phyloP scores from a whole-genome alignment of 2,797 vertebrate genomes.

The Coranthus polyacanthus region DNA sequence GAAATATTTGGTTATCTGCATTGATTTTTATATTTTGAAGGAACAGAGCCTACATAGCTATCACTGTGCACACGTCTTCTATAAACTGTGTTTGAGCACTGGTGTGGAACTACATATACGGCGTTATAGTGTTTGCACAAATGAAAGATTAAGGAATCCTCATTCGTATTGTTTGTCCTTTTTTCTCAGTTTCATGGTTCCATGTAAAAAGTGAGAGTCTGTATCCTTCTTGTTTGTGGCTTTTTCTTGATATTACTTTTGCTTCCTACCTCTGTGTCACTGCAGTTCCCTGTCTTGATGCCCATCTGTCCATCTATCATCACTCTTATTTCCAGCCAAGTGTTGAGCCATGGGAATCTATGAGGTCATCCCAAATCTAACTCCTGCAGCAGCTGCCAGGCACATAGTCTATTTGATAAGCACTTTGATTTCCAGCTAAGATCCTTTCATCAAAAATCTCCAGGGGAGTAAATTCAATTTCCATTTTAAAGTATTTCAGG shows the following conservation, averaged over 20 bases:
- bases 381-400: slow-evolving; percentile 59
- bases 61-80: slow-evolving; percentile 7
- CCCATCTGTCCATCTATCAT: slow-evolving; percentile 61
- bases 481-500: slow-evolving; percentile 74
- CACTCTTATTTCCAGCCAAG: slow-evolving; percentile 56
- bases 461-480: slow-evolving; percentile 78
- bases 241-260: slow-evolving; percentile 26
- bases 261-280: slow-evolving; percentile 14
- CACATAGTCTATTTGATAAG: slow-evolving; percentile 63
- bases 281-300: slow-evolving; percentile 25
- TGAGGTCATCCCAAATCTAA: slow-evolving; percentile 65
- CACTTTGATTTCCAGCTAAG: slow-evolving; percentile 73
- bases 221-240: neutral
- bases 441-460: slow-evolving; percentile 77
- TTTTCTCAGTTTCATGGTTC: neutral
- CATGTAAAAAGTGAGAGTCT: neutral
- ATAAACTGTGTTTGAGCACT: neutral
- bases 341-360: slow-evolving; percentile 51
- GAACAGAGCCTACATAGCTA: slow-evolving; percentile 3
- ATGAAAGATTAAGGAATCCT: neutral
- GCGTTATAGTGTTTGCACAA: neutral
- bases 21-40: slow-evolving; percentile 8
- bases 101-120: neutral
- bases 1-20: slow-evolving; percentile 15
- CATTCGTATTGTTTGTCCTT: neutral